Evolutionary conservation across 2,113 vertebrate genomes (phyloP), one percentile per base, ranked within the genome.

Genomic region (Pelecanoides urinatrix): DNA sequence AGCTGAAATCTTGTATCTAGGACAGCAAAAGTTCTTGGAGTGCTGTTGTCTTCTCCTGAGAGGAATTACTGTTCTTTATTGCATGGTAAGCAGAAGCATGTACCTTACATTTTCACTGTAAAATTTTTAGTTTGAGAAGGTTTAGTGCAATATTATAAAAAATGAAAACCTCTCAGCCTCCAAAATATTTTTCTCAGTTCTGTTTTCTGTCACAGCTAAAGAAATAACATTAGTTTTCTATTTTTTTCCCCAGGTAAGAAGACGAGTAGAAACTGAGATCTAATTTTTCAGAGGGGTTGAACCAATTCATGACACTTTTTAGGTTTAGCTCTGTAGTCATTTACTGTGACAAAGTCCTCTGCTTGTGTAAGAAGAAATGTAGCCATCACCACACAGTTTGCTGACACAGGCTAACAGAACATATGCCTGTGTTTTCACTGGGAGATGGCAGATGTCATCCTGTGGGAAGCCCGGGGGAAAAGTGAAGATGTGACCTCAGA

Each of bases 391-490:
- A 76, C 0, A 1, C 29, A 18, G 59, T 63, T 88, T 97, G 95
- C 88, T 96, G 97, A 91, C 86, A 29, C 68, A 70, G 82, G 81
- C 67, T 87, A 82, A 55, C 55, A 71, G 90, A 87, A 71, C 92
- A 86, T 70, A 90, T 90, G 90, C 70, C 49, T 23, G 13, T 88
- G n/a, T 91, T 96, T 91, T 61, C 59, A 38, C 77, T 90, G 58
- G 59, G 58, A 88, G 45, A 58, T 73, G 78, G 82, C 93, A 96
- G 93, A 96, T 88, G 65, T 72, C 72, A 65, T 83, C 21, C 73
- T 59, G 56, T 5, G 14, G 53, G 36, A 94, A 83, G 76, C 63
- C 38, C 7, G 1, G 42, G 25, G 58, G 52, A 45, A 73, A 88
- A 66, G 30, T 29, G 30, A 52, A 78, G 87, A 75, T 1, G 2